Evolutionary conservation across 2,113 vertebrate species (phyloP), one percentile per base, ranked within the genome.

Genomic region (Rana temporaria): DNA sequence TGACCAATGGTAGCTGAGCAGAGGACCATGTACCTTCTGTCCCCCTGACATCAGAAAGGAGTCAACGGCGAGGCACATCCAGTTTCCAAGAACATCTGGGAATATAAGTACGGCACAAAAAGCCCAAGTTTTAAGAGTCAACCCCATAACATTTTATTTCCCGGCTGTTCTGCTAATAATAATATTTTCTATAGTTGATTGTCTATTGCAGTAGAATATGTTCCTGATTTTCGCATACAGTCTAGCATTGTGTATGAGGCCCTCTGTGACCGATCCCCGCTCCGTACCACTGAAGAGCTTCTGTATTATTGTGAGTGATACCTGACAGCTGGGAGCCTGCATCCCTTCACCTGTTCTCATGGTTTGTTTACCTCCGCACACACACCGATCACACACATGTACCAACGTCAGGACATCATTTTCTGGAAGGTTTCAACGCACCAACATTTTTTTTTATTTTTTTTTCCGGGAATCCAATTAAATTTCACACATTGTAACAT

Each of bases 381-480:
- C 22, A 20, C 60, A 24, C 66, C 38, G 60, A 69, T 66, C 55
- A 24, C 65, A 60, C 19, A 67, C 64, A 20, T 59, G 66, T 48
- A n/a, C 65, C 68, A 70, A 60, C 70, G 66, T 80, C n/a, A 60
- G 24, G 62, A 17, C 78, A 60, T 3, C 24, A 38, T 69, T 69
- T 79, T 79, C 77, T 59, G 65, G 77, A 67, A 68, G 64, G 52
- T 59, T 59, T 53, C 63, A 79, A 53, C 19, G 53, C 12, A 57
- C 48, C 16, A 38, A 19, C 24, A 22, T 62, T 22, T 48, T 64
- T 30, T 79, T 79, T 69, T 79, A 20, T 22, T 48, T 64, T 30
- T 79, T 79, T 69, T 79, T 79, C 64, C 77, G 18, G 77, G 77
- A 67, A 79, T 57, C 53, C n/a, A 79, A 59, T 67, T 22, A 38